phyloP scores from a whole-genome alignment of 2,113 vertebrate species.

The Ictalurus furcatus region DNA sequence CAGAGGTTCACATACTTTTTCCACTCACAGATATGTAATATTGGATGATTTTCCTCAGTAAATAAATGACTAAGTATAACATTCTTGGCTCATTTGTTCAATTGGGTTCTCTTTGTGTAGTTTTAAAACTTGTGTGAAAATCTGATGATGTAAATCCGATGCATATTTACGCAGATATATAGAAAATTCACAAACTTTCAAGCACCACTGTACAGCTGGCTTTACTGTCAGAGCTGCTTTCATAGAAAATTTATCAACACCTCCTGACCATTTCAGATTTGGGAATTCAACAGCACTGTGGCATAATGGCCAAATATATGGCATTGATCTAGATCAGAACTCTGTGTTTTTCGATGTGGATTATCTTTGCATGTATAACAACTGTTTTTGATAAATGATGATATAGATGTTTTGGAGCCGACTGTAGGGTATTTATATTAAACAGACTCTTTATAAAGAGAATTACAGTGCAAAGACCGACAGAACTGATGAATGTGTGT shows the following conservation, averaged over 20 bases:
- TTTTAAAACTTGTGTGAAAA: too few relatives aligned
- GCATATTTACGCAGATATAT: too few relatives aligned
- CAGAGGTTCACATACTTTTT: too few relatives aligned
- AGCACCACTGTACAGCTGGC: neutral
- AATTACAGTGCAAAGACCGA: neutral
- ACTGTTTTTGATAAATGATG: neutral
- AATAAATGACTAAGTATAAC: too few relatives aligned
- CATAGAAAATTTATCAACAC: neutral
- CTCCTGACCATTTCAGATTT: neutral
- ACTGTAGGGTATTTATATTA: neutral
- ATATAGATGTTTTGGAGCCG: neutral
- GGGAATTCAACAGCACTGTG: neutral
- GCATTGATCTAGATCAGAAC: neutral
- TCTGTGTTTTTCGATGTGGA: too few relatives aligned
- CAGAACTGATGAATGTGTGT: constrained; percentile 8
- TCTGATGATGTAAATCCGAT: too few relatives aligned
- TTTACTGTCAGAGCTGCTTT: neutral
- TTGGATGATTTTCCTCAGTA: too few relatives aligned
- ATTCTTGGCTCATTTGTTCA: too few relatives aligned
- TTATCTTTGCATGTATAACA: neutral
- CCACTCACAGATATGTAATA: too few relatives aligned
- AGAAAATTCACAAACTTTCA: too few relatives aligned
- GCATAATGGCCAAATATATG: neutral
- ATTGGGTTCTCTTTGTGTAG: too few relatives aligned
- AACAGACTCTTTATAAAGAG: neutral